Base-by-base conservation (phyloP, 2,113 vertebrate genomes). In the Plestiodon gilberti region DNA sequence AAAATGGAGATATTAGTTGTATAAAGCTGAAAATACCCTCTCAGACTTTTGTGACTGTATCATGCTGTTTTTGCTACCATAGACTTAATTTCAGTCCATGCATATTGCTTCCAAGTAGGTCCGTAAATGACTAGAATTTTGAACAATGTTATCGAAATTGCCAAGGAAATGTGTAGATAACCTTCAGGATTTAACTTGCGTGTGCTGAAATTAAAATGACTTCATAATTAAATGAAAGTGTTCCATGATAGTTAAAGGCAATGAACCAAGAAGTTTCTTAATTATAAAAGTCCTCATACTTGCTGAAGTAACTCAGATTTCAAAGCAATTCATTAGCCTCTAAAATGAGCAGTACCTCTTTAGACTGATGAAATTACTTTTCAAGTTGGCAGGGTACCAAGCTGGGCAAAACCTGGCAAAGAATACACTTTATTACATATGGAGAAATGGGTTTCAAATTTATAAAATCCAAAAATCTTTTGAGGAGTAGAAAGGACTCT, bases 191-290 rank as follows among this genome's bases (percentile, higher is more conserved):
- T 88, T 86, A 79, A 67, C 22, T 78, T 6, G 13, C 9, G 2
- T 0, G 0, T 78, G 18, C 33, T 88, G 77, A 80, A 87, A 57
- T 76, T 89, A 40, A 89, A 80, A 35, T 78, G 81, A 65, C 3
- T 89, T 89, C 85, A 52, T 89, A 82, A 85, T 90, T 71, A 83
- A 52, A 82, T 89, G 57, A 70, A 18, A 61, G 30, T 86, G 23
- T 43, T 52, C 84, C 79, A 38, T 76, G 88, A 82, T 88, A 91
- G 75, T 10, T 89, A 89, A 79, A 78, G 88, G 86, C 90, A 90
- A 0, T 52, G 82, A 91, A 84, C 71, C 55, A 82, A 87, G 91
- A 17, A 2, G 0, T 80, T 91, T 84, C 55, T 82, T 91, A 87
- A 91, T 91, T 89, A 87, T 78, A 81, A 17, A 7, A 35, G 62